A percentile compares a stretch with the other conserved stretches of the same genome.
Evolutionary conservation across 2,113 vertebrate species (phyloP).

Genomic region (Uria aalge): DNA sequence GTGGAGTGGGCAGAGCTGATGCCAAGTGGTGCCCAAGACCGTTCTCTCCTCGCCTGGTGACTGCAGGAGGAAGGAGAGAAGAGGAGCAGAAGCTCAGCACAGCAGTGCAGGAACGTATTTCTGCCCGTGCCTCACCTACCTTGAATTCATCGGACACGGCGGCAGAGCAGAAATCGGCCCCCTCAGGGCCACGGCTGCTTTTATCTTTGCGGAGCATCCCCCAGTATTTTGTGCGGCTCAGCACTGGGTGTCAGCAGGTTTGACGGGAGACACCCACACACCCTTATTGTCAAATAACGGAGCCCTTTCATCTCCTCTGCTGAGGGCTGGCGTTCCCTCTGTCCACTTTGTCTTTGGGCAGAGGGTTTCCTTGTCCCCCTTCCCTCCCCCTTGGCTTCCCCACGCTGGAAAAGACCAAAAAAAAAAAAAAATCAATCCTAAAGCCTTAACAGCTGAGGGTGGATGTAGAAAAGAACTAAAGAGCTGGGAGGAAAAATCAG

Average conservation of each 20-base stretch:
- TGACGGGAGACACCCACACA: constrained; percentile 52
- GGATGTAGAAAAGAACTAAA: not conserved
- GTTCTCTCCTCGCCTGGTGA: not conserved
- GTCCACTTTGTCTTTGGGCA: not conserved
- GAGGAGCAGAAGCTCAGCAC: not conserved
- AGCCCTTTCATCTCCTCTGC: constrained; percentile 59
- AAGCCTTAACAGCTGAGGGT: not conserved
- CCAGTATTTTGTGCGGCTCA: constrained; percentile 1
- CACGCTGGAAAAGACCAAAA: not conserved
- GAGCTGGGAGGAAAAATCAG: not conserved
- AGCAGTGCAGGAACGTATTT: not conserved
- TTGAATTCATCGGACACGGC: not conserved
- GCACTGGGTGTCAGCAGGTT: constrained; percentile 15
- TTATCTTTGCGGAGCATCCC: not conserved
- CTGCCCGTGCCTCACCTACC: not conserved
- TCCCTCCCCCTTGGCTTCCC: not conserved
- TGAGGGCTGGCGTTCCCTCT: not conserved
- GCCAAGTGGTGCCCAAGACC: not conserved
- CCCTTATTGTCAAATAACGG: not conserved
- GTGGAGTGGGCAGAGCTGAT: not conserved
- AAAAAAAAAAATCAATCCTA: not conserved
- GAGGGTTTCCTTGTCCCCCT: not conserved
- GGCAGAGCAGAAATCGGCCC: not conserved
- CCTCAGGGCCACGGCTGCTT: not conserved
- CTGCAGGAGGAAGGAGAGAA: not conserved